Conservation (phyloP, 2,797 vertebrate genomes). For the Nyctibius grandis region DNA sequence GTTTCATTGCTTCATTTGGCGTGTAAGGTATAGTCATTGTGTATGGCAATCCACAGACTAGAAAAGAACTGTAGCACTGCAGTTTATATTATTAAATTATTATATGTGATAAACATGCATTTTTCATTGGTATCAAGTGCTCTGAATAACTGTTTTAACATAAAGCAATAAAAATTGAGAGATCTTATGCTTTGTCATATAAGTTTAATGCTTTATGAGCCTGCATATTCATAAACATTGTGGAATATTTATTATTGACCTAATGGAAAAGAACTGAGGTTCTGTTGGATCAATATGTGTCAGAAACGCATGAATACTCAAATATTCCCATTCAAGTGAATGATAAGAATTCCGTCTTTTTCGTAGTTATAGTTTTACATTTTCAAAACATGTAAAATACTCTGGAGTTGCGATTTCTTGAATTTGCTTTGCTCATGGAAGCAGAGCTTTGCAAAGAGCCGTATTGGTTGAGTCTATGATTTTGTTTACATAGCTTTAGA, state of each 20-base stretch:
- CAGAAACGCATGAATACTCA: background rate
- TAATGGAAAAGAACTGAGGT: background rate
- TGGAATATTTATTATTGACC: background rate
- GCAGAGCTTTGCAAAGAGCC: background rate
- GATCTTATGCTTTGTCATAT: background rate
- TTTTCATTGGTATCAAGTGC: background rate
- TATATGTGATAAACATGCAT: background rate
- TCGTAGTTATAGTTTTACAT: background rate
- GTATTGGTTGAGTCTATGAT: background rate
- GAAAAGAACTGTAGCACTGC: background rate
- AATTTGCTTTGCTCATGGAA: background rate
- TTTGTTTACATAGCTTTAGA: conserved; percentile 21
- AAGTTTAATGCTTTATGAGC: background rate
- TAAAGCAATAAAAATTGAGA: background rate
- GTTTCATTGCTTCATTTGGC: background rate
- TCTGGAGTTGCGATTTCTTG: background rate
- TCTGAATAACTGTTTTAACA: background rate
- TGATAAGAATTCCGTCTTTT: background rate
- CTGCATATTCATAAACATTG: background rate
- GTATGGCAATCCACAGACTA: background rate
- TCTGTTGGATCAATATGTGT: background rate
- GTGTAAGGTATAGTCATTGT: background rate
- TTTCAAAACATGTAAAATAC: background rate
- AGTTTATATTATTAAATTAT: background rate
- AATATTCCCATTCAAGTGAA: background rate